Evolutionary conservation across 2,888 invertebrate species (phyloP), one percentile per base, ranked within the genome.

Genomic region (Drosophila meridionalis): DNA sequence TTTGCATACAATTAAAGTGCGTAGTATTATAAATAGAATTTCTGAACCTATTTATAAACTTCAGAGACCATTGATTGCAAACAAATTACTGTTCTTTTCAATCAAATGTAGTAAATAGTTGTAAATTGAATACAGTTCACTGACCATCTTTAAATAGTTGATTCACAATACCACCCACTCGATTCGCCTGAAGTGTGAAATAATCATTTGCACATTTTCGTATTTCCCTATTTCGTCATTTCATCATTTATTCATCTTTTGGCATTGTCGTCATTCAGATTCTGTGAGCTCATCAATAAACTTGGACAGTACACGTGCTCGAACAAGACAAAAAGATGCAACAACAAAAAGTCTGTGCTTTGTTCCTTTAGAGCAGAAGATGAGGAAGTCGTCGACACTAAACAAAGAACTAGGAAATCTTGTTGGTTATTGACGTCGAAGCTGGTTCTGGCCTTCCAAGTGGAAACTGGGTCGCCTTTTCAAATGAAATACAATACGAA

Each of bases 401-500:
- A 80, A 82, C 86, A 84, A 83, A 58, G 56, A 69, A 30, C 43
- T 40, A n/a, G 50, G 28, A 42, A 56, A 50, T 48, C 20, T 30
- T 50, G 65, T 55, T 34, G 68, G 64, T 60, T 62, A 76, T 69
- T 69, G 73, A 71, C 47, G 71, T 38, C 43, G 69, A 7, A 56
- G 62, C 53, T 67, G 62, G 45, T 40, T 48, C 55, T 69, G 63
- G 65, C 45, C 62, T 9, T 55, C 14, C 56, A 69, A 67, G 36
- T 45, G 32, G 63, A 73, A 80, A 69, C 53, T 80, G 77, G 67
- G 75, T 69, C 75, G 69, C 36, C 72, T 67, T 84, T 86, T 83
- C 80, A 84, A 82, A 85, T 84, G 63, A 78, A 86, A 86, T 71
- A 86, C 83, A 86, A 84, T 80, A 78, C 69, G 58, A 61, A 55